Evolutionary conservation across 1,140 invertebrate species (phyloP), one percentile per base, ranked within the genome.

Genomic region (Macrocentrus cingulum): DNA sequence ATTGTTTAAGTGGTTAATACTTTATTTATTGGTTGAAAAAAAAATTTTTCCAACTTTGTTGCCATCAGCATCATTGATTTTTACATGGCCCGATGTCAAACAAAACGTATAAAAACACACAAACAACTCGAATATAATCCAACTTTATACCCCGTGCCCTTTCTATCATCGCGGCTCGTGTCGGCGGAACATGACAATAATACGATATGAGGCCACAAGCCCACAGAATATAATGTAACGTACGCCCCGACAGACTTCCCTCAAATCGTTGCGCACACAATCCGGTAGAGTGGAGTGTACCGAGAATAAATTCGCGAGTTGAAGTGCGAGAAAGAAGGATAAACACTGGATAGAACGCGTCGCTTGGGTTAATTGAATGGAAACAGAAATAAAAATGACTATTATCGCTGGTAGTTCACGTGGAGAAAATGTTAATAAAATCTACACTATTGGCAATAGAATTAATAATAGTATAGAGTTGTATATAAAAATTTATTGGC

Each of bases 171-270:
- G 65, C 71, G 69, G 60, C 62, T 52, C 49, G 63, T 67, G 69
- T 69, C 68, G 69, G 62, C 62, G 63, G 67, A 74, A 74, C 71
- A 73, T 72, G 72, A 73, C 72, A 74, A 74, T 73, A 74, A 74
- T 72, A 69, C 72, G 67, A 72, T 73, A 74, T 70, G 70, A 74
- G 67, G 63, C 69, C 72, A 69, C 68, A 70, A 72, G 70, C 70
- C 49, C 72, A 60, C 69, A 72, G 69, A 72, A 73, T 74, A 74
- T 71, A 74, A 71, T 71, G 65, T 69, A 74, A 72, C 68, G 66
- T 65, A n/a, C n/a, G 68, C 61, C 68, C 67, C 59, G 66, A 65
- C 67, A 64, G 64, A 63, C 60, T 63, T 59, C 68, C 67, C 64
- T 67, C 64, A 60, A 59, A 62, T 63, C 64, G 49, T 54, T 48